Evolutionary conservation across 2,113 vertebrate genomes (phyloP).

Genomic region (Sigmodon hispidus): DNA sequence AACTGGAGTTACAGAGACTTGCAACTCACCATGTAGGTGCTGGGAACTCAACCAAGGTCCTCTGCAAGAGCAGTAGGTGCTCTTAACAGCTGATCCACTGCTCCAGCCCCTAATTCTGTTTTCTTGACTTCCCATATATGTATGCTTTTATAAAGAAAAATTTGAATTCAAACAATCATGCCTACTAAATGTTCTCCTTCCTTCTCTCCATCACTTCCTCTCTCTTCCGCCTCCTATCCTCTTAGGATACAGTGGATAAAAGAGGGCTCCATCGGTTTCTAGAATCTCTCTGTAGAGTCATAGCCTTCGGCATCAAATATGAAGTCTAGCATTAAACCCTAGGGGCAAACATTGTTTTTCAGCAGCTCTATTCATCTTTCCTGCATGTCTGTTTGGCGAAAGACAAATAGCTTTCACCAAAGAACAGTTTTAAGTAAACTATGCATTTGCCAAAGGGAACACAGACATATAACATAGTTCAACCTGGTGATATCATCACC

Average conservation of each 20-base stretch:
- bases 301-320: not conserved
- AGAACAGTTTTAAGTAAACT: not conserved
- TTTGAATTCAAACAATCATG: not conserved
- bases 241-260: not conserved
- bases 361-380: not conserved
- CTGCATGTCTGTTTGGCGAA: not conserved
- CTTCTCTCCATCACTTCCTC: no score
- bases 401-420: not conserved
- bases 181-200: not conserved
- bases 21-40: no score
- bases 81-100: not conserved
- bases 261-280: not conserved
- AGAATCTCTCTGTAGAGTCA: not conserved
- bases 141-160: not conserved
- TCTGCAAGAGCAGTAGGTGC: not conserved
- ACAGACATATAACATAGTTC: not conserved
- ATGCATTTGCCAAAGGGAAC: not conserved
- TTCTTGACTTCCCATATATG: not conserved
- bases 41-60: not conserved
- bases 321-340: not conserved
- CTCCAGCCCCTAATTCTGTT: not conserved
- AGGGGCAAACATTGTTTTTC: not conserved
- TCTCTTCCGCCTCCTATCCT: not conserved
- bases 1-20: not conserved
- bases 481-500: not conserved